Evolutionary conservation across 2,797 vertebrate species (phyloP), one percentile per base, ranked within the genome.

Genomic region (Aythya fuligula): DNA sequence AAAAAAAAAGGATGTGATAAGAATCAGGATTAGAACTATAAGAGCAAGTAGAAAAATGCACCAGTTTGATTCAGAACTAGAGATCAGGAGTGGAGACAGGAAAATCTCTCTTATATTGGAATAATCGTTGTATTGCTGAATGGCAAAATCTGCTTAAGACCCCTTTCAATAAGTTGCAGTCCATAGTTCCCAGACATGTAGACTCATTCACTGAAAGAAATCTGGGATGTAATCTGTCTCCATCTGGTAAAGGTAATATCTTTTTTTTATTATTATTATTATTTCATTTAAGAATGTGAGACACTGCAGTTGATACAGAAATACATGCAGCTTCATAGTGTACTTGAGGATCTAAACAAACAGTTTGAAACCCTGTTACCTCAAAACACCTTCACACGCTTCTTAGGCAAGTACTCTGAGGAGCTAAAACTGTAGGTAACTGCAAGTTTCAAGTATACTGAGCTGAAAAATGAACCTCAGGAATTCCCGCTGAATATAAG

Each of bases 71-170:
- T 90, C 77, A 78, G 84, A 90, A 32, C 43, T n/a, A 60, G 67
- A 90, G 60, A 92, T 77, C 57, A 80, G 60, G 43, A 93, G 2
- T 51, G 49, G 82, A 87, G 89, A 92, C 43, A 64, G n/a, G 64
- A 92, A 94, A 93, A 96, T 95, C 91, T 95, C 80, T 56, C 43
- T 94, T 36, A 85, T 85, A 93, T 64, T 89, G 91, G 49, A 89
- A 69, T 62, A 87, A 92, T 70, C 1, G 0, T 47, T 56, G n/a
- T 67, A 60, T 36, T 79, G 60, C 36, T 89, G 87, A 87, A 67
- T 57, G 53, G 53, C 9, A 95, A 96, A 92, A 79, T 39, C 93
- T 80, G 28, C 72, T 87, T 96, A 96, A 94, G 53, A 91, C n/a
- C 36, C 19, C 19, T 74, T 80, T 49, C 78, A 87, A 60, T 94